Evolutionary conservation across 2,888 invertebrate species (phyloP), one percentile per base, ranked within the genome.

Genomic region (Tanytarsus gracilentus): DNA sequence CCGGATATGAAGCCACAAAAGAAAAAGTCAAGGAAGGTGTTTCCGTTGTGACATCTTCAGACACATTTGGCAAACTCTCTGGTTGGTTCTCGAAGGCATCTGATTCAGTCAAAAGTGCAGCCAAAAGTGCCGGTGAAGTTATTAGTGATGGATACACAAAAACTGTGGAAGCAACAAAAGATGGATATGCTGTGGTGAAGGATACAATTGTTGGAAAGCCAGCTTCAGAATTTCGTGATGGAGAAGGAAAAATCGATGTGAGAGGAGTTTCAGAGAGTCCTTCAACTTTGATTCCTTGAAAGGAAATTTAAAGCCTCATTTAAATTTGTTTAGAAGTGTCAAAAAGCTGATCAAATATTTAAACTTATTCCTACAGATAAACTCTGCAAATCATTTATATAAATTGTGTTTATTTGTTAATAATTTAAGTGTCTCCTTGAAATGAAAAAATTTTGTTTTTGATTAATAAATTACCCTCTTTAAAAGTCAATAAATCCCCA

Each of bases 51-150:
- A 18, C 23, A 4, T 16, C 44, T 4, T 18, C 16, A 5, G 44
- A 44, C 2, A 44, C 16, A 9, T 18, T 44, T 23, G 21, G 23
- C 18, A 23, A 18, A 23, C 11, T 23, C 6, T 16, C 11, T 18
- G 18, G 18, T 18, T 44, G 23, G 4, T 11, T 44, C 9, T 18
- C 16, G 11, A 25, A 51, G 21, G 30, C 58, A 1, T 3, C 14
- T 8, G 58, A 58, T 14, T 29, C 16, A 23, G 8, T 58, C 2
- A 29, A n/a, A 14, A 39, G 48, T 7, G 58, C 48, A 40, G 58
- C 48, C n/a, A 14, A 11, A n/a, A 58, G 30, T 16, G 33, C 58
- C 11, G 48, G 48, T 1, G 27, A 14, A 27, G 14, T 48, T n/a
- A 11, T 58, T 2, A 21, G 30, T 11, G 30, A 48, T 27, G 48